Evolutionary conservation across 2,113 vertebrate species (phyloP).

Genomic region (Eulemur macaco): DNA sequence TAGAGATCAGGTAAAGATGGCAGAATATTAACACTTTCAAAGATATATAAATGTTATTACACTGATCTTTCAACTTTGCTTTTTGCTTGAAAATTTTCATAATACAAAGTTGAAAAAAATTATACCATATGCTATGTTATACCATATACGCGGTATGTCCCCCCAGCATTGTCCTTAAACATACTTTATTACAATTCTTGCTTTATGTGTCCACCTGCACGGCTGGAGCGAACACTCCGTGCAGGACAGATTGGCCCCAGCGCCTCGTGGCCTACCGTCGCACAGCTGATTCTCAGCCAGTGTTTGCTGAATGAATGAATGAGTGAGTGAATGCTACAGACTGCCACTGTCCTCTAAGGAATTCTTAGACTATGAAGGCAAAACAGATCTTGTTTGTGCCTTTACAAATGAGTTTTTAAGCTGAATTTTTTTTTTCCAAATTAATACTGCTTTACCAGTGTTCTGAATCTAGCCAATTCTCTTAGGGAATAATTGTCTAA

Average conservation of each 20-base stretch:
- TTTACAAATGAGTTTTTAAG: not conserved
- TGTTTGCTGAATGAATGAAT: not conserved
- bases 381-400: not conserved
- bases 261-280: not conserved
- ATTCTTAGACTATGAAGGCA: not conserved
- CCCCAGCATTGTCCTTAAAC: not conserved
- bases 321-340: not conserved
- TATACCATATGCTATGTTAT: not conserved
- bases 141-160: not conserved
- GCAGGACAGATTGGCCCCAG: not conserved
- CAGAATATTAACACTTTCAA: not conserved
- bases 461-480: not conserved
- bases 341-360: not conserved
- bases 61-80: not conserved
- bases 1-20: not conserved
- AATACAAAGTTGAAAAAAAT: not conserved
- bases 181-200: not conserved
- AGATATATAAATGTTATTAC: not conserved
- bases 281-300: not conserved
- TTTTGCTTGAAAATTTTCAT: conserved; percentile 16
- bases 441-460: not conserved
- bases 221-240: not conserved
- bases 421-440: not conserved
- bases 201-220: not conserved
- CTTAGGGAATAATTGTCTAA: not conserved